Percentiles rank a stretch among this genome's conserved stretches.
Conservation (phyloP, 2,797 vertebrate species). For the Myotis pilosus region DNA sequence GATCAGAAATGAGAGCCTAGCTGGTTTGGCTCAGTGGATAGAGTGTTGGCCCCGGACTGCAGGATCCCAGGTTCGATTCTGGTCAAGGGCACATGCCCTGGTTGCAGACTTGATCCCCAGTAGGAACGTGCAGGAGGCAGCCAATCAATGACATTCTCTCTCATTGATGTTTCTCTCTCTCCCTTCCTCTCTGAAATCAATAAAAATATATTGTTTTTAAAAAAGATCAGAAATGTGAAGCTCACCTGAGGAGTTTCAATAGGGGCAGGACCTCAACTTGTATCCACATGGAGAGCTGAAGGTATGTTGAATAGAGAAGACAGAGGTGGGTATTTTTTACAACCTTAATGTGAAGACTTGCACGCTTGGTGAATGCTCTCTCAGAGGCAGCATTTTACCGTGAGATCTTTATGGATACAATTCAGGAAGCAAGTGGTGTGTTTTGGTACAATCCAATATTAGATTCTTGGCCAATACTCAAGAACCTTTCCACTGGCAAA, state of each 20-base stretch:
- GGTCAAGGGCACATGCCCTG: too few relatives aligned
- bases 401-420: slow-evolving; percentile 40
- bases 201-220: too few relatives aligned
- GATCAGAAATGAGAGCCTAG: neutral
- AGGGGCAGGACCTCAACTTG: neutral
- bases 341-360: slow-evolving; percentile 5
- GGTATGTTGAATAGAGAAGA: slow-evolving; percentile 7
- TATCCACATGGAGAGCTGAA: neutral
- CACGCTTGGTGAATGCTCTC: slow-evolving; percentile 33
- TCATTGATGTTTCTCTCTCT: too few relatives aligned
- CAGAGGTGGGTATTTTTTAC: neutral
- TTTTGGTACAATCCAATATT: slow-evolving; percentile 61
- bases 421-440: slow-evolving; percentile 62
- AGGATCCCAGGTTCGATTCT: too few relatives aligned
- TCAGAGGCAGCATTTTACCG: slow-evolving; percentile 30
- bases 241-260: neutral
- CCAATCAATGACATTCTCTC: too few relatives aligned
- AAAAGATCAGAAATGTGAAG: slow-evolving; percentile 11
- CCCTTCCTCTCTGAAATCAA: too few relatives aligned
- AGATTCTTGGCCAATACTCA: slow-evolving; percentile 70
- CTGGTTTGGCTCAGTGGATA: too few relatives aligned
- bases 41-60: too few relatives aligned
- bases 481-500: slow-evolving; percentile 62
- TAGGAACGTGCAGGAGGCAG: too few relatives aligned
- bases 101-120: too few relatives aligned